Percentiles rank a stretch among this genome's conserved stretches.
Evolutionary conservation across 1,140 invertebrate genomes (phyloP).

Genomic region (Lepidurus arcticus): DNA sequence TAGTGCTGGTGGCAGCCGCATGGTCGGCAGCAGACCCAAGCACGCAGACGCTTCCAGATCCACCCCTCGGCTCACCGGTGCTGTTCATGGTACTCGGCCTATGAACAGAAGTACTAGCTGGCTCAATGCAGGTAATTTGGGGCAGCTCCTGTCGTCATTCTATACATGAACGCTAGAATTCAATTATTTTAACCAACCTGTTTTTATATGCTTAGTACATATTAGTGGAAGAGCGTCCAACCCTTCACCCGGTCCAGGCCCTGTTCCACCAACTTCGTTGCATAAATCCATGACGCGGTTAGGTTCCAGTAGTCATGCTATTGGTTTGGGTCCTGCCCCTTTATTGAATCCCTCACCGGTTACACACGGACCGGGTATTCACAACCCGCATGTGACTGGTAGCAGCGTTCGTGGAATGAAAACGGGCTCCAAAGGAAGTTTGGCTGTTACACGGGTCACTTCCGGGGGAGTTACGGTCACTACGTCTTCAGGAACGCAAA

Average conservation of each 20-base stretch:
- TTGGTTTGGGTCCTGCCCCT: constrained; percentile 37
- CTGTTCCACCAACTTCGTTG: constrained; percentile 40
- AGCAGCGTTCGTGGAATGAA: not conserved
- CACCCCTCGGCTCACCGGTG: constrained; percentile 28
- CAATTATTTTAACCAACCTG: not conserved
- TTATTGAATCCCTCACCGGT: constrained; percentile 32
- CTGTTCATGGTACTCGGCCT: constrained; percentile 41
- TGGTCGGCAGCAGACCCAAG: constrained; percentile 54
- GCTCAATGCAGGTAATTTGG: constrained; percentile 54
- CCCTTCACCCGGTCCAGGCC: not conserved
- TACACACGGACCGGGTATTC: constrained; percentile 33
- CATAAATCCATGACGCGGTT: constrained; percentile 75
- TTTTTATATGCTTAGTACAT: not conserved
- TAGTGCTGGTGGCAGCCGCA: constrained; percentile 32
- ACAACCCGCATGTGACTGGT: constrained; percentile 29
- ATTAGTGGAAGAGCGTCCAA: not conserved
- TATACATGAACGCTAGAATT: not conserved
- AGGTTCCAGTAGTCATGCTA: constrained; percentile 65
- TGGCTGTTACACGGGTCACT: constrained; percentile 42
- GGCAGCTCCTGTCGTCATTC: constrained; percentile 28
- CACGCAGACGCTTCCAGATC: constrained; percentile 49
- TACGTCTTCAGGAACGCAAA: constrained; percentile 45
- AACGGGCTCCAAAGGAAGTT: constrained; percentile 37
- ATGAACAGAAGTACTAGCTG: constrained; percentile 60
- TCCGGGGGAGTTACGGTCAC: constrained; percentile 61